Evolutionary conservation across 2,113 vertebrate genomes (phyloP), one percentile per base, ranked within the genome.

Genomic region (Platichthys flesus): DNA sequence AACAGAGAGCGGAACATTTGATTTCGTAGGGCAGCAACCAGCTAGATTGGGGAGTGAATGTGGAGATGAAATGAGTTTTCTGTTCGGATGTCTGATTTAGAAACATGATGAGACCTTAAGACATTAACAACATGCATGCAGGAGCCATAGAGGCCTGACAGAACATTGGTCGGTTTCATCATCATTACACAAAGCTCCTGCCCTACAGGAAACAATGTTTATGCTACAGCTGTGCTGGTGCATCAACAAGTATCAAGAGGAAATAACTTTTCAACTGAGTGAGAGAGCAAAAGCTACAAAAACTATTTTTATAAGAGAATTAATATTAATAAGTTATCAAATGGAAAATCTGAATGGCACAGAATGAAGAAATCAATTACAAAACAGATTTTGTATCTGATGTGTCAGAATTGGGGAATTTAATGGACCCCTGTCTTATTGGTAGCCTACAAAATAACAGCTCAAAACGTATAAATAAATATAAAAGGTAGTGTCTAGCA

Each of bases 1-100:
- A 77, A 84, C 79, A 81, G 13, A 65, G 57, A 76, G 51, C 1
- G 13, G 68, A 87, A 73, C 42, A 73, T 87, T 73, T 76, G n/a
- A 84, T 84, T 86, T 78, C 16, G 47, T 26, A 61, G n/a, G 51
- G 35, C 28, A 51, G 55, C 28, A 59, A 60, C 74, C 20, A 21
- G 58, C 13, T 58, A 62, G 60, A 20, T 40, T 49, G 26, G 15
- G 28, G 18, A 65, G 16, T 24, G 58, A 63, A 76, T 40, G 57
- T 65, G 31, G 65, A 68, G 40, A 20, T 67, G 45, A 76, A 68
- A 68, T 31, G 16, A n/a, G 9, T 54, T 54, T 57, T 63, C 12
- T 71, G 71, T 31, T n/a, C 45, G 15, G 57, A n/a, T n/a, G 67
- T 51, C 10, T 15, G 28, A 10, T 55, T 56, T 13, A 67, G 45